A percentile compares a stretch with the other conserved stretches of the same genome.
phyloP scores from a whole-genome alignment of 2,113 vertebrate genomes.

The Numida meleagris region DNA sequence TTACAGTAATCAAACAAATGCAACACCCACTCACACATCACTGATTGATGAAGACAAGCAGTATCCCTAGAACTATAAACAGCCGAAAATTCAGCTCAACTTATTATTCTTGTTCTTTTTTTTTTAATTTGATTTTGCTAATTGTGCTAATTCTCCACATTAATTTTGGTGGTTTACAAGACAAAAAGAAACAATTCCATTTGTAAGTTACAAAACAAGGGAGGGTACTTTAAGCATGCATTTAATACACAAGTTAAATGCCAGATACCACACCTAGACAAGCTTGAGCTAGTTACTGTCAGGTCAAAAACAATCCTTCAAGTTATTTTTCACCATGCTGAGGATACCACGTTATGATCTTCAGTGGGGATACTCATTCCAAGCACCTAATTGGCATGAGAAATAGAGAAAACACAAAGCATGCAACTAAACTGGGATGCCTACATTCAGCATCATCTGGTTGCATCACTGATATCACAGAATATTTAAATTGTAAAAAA shows the following conservation, averaged over 20 bases:
- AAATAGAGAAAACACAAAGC: neutral
- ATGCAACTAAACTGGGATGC: neutral
- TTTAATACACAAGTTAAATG: constrained; percentile 4
- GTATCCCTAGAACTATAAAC: constrained; percentile 24
- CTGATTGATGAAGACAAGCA: constrained; percentile 26
- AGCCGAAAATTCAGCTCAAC: neutral
- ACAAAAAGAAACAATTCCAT: constrained; percentile 25
- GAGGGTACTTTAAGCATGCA: constrained; percentile 32
- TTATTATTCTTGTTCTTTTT: neutral
- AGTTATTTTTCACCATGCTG: neutral
- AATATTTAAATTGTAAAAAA: neutral
- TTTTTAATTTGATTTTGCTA: neutral
- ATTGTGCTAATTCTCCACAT: neutral
- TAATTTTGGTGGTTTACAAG: neutral
- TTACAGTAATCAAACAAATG: constrained; percentile 39
- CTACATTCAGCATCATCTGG: neutral
- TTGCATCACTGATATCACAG: neutral
- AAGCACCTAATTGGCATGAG: neutral
- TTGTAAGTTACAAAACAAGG: constrained; percentile 52
- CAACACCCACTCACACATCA: neutral
- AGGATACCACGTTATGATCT: neutral
- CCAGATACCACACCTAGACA: constrained; percentile 62
- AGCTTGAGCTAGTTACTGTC: constrained; percentile 39
- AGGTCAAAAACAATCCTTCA: constrained; percentile 49
- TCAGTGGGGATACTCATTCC: neutral